These are phyloP conservation scores for Dioctria rufipes DNA, from an alignment of 2,888 invertebrate species.

Conservation along the genomic window DNA sequence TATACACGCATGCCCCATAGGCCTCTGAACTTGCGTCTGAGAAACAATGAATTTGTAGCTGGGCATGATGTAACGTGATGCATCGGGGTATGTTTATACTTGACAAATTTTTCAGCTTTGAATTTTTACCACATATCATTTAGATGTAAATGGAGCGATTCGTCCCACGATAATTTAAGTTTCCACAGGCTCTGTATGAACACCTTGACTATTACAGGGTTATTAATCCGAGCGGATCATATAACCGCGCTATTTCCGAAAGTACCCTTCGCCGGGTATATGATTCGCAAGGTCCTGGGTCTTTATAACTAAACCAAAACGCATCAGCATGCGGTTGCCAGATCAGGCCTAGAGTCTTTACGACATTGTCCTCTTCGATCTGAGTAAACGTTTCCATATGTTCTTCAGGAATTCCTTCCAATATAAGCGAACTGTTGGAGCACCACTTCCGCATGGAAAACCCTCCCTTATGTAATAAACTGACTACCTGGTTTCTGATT, in stretches of 20 bases:
- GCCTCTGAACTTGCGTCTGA: background rate
- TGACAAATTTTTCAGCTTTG: background rate
- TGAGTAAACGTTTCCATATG: background rate
- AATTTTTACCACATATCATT: background rate
- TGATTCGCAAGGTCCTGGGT: background rate
- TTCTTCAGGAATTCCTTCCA: no score
- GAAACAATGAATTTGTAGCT: background rate
- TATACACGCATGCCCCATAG: background rate
- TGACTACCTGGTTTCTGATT: no score
- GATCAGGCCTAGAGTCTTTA: background rate
- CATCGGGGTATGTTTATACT: background rate
- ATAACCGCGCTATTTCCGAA: background rate
- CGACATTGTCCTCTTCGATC: background rate
- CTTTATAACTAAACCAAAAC: background rate
- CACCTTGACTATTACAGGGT: background rate
- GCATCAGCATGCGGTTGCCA: background rate
- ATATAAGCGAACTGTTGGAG: background rate
- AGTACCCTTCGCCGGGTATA: background rate
- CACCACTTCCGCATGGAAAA: background rate
- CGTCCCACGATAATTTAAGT: background rate
- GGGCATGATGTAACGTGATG: no score
- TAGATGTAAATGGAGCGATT: background rate
- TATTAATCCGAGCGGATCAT: background rate
- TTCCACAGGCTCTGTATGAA: background rate
- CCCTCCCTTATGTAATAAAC: background rate